Conservation (phyloP, 1,140 invertebrate species). For the Ceratitis capitata region DNA sequence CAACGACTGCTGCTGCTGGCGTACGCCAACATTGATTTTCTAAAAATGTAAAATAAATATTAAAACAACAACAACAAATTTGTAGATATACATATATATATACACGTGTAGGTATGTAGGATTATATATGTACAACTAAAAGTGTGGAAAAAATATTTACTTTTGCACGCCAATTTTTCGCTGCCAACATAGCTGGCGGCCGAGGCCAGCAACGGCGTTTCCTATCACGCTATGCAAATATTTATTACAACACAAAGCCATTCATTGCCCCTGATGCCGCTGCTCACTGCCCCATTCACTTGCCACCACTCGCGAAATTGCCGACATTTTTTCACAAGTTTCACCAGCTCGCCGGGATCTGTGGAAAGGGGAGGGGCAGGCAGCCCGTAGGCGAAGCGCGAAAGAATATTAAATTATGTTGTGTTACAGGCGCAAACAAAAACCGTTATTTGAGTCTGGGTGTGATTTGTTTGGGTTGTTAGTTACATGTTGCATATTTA, state of each 20-base stretch:
- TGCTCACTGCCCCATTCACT: not conserved
- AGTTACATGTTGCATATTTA: not conserved
- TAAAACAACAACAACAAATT: not conserved
- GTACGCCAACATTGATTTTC: not conserved
- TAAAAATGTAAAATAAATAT: not conserved
- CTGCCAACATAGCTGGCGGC: not conserved
- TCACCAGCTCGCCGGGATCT: not conserved
- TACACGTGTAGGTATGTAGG: too few species aligned
- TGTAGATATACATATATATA: too few species aligned
- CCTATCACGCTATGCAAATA: conserved; percentile 23
- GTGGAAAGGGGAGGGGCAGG: too few species aligned
- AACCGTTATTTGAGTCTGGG: not conserved
- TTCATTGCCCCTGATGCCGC: not conserved
- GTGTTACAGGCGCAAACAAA: not conserved
- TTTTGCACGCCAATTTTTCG: not conserved
- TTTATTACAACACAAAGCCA: not conserved
- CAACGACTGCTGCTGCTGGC: not conserved
- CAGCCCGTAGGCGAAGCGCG: not conserved
- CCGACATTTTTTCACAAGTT: not conserved
- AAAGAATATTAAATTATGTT: conserved; percentile 28
- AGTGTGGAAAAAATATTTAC: conserved; percentile 12
- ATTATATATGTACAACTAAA: too few species aligned
- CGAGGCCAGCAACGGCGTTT: not conserved
- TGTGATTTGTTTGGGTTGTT: conserved; percentile 31
- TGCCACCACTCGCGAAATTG: not conserved